These are phyloP conservation scores for Amphimallon solstitiale DNA, from an alignment of 2,888 invertebrate species.

Conservation along the genomic window DNA sequence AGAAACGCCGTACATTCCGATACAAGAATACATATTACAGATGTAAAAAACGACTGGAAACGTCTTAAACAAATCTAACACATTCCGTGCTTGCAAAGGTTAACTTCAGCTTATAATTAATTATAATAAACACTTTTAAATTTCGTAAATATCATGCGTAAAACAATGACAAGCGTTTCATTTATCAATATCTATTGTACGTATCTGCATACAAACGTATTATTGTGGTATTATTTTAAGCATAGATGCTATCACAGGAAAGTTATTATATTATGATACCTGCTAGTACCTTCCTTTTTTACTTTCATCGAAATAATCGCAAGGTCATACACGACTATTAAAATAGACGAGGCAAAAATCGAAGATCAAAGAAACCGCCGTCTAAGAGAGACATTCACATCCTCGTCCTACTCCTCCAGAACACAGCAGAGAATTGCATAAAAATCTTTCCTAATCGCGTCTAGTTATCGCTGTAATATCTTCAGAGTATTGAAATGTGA, in stretches of 20 bases:
- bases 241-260: not conserved
- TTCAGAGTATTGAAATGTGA: not conserved
- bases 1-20: too few relatives aligned
- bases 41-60: too few relatives aligned
- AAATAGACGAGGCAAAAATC: constrained; percentile 18
- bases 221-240: constrained; percentile 1
- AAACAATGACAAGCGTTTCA: too few relatives aligned
- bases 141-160: too few relatives aligned
- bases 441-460: not conserved
- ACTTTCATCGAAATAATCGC: constrained; percentile 14
- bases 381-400: not conserved
- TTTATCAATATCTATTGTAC: too few relatives aligned
- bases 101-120: too few relatives aligned
- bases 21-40: too few relatives aligned
- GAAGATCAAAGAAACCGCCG: constrained; percentile 25
- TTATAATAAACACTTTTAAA: too few relatives aligned
- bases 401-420: too few relatives aligned
- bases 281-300: constrained; percentile 1
- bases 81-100: too few relatives aligned
- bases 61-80: too few relatives aligned
- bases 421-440: constrained; percentile 1
- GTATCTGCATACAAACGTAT: too few relatives aligned
- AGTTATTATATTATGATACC: not conserved
- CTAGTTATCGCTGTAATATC: not conserved
- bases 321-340: constrained; percentile 13